Percentiles rank a stretch among this genome's conserved stretches.
Conservation (phyloP, 1,140 invertebrate species). For the Phortica variegata region DNA sequence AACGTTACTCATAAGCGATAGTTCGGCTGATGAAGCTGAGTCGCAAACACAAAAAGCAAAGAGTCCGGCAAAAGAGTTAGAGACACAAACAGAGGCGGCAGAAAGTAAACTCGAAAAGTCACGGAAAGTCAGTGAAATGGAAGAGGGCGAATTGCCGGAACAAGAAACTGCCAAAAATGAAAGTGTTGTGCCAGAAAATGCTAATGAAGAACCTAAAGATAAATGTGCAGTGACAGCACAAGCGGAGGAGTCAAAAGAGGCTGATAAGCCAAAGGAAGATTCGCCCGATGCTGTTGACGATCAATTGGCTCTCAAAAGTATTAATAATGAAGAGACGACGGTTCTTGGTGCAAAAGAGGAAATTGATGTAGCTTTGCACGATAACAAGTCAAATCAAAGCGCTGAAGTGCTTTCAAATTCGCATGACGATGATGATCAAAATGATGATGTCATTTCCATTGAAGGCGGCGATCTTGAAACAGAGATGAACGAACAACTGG, state of each 20-base stretch:
- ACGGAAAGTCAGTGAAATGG: slow-evolving; percentile 31
- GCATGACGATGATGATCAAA: slow-evolving; percentile 44
- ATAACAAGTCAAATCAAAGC: background rate
- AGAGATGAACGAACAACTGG: slow-evolving; percentile 43
- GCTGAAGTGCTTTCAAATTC: background rate
- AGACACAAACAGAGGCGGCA: background rate
- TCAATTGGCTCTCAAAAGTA: background rate
- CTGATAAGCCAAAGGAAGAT: background rate
- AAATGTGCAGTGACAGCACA: background rate
- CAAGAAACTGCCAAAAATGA: background rate
- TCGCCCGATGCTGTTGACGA: background rate
- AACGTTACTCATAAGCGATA: slow-evolving; percentile 48
- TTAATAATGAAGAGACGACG: background rate
- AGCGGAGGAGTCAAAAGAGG: background rate
- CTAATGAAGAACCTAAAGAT: slow-evolving; percentile 1
- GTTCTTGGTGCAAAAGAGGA: background rate
- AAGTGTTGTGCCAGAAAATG: background rate
- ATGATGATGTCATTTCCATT: slow-evolving; percentile 54
- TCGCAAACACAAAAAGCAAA: slow-evolving; percentile 29
- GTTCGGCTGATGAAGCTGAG: slow-evolving; percentile 47
- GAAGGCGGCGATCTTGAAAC: slow-evolving; percentile 41
- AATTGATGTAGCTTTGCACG: background rate
- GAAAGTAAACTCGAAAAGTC: slow-evolving; percentile 11
- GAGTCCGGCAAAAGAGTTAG: slow-evolving; percentile 17
- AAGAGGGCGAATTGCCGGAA: slow-evolving; percentile 30